Conservation (phyloP, 2,888 invertebrate genomes). For the Polyploca ridens region DNA sequence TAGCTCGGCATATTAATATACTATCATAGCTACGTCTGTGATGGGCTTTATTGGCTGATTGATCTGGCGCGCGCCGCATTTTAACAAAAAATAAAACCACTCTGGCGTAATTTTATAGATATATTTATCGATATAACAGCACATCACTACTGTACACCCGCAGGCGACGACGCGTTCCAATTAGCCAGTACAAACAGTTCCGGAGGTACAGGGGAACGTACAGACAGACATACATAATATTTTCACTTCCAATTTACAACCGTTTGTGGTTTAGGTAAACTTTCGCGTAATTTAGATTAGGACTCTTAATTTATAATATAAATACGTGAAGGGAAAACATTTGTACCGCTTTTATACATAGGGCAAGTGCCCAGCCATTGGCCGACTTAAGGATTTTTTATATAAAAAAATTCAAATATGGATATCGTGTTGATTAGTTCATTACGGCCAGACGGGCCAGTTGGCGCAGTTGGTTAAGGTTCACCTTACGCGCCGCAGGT, state of each 20-base stretch:
- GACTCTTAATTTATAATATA: neutral
- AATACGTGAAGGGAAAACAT: neutral
- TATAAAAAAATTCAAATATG: too few species aligned
- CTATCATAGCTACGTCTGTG: too few species aligned
- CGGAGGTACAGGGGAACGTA: constrained; percentile 24
- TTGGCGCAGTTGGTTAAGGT: too few species aligned
- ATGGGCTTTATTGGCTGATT: too few species aligned
- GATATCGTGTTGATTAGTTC: too few species aligned
- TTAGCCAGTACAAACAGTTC: constrained; percentile 58
- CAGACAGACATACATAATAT: constrained; percentile 8
- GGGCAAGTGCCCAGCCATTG: too few species aligned
- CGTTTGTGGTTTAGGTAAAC: constrained; percentile 8
- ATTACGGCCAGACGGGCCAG: too few species aligned
- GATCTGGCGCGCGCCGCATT: too few species aligned
- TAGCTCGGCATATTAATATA: too few species aligned
- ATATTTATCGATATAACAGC: neutral
- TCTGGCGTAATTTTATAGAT: neutral
- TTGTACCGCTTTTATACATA: too few species aligned
- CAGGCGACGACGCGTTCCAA: constrained; percentile 62
- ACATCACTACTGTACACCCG: constrained; percentile 42
- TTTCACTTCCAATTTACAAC: constrained; percentile 10
- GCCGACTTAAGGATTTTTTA: too few species aligned
- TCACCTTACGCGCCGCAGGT: too few species aligned
- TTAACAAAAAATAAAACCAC: neutral
- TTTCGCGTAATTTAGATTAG: neutral